These are phyloP conservation scores for Tympanoctomys barrerae DNA, from an alignment of 2,797 vertebrate genomes.

Conservation along the genomic window DNA sequence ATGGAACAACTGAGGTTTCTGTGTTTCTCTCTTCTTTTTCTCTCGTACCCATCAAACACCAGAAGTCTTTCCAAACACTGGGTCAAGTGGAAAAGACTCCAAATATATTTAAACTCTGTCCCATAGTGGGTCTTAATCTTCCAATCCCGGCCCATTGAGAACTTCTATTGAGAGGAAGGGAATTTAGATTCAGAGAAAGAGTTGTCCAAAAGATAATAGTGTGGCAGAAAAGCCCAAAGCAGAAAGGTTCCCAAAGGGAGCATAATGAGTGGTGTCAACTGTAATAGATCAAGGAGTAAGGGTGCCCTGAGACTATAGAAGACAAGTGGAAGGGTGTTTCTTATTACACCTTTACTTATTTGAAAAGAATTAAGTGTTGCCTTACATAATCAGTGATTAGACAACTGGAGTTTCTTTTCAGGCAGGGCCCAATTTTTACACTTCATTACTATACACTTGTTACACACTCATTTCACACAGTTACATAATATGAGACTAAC, in stretches of 20 bases:
- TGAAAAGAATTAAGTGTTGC: not conserved
- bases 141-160: not conserved
- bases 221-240: not conserved
- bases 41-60: not conserved
- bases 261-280: not conserved
- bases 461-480: not conserved
- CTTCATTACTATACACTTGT: not conserved
- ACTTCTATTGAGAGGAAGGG: not conserved
- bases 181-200: not conserved
- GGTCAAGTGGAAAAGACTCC: not conserved
- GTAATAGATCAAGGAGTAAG: not conserved
- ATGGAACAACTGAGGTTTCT: not conserved
- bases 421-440: not conserved
- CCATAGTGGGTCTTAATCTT: not conserved
- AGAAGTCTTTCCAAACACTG: not conserved
- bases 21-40: not conserved
- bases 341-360: not conserved
- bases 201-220: not conserved
- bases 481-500: not conserved
- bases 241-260: not conserved
- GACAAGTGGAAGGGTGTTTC: not conserved
- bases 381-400: not conserved
- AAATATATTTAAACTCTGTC: not conserved
- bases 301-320: not conserved
- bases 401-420: constrained; percentile 15